Evolutionary conservation across 2,888 invertebrate genomes (phyloP), one percentile per base, ranked within the genome.

Genomic region (Mesochorus sp.): DNA sequence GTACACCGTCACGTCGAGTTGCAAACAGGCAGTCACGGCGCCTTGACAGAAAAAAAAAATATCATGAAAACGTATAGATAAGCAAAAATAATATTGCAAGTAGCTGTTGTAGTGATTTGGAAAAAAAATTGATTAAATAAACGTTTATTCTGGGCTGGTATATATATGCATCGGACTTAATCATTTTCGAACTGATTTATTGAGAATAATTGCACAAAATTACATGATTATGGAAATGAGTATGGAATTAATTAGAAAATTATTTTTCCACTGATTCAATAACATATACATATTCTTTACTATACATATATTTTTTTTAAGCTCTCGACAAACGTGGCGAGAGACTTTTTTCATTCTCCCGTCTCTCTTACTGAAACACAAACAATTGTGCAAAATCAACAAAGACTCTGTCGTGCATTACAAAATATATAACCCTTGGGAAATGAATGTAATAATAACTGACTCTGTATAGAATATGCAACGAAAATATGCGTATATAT

Each of bases 361-460:
- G 10, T 28, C 19, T 42, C 10, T n/a, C 5, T 31, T 14, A n/a
- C 55, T 47, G 14, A 21, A 75, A 75, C 5, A 17, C 62, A 75
- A 68, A 68, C 68, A 47, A 55, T 47, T 47, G 28, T 10, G 28
- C 3, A 55, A 75, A 68, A 75, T 68, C 68, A 75, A 75, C 68
- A 47, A 47, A 44, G 37, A 21, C 6, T 2, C 26, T 53, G 10
- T 12, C 53, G 42, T 53, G 51, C 55, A 37, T 55, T 61, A 37
- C 28, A 53, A 53, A 61, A 76, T 47, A 24, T 12, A 44, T 24
- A 62, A 47, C 42, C 21, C 19, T 62, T 31, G 17, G 34, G 39
- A 68, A n/a, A 24, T 57, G 14, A 57, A 49, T 12, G 55, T 42
- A 37, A 28, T 44, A 68, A 61, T 42, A 53, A 61, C 34, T 0